These are phyloP conservation scores for Notamacropus eugenii DNA, from an alignment of 2,797 vertebrate species.

Conservation along the genomic window DNA sequence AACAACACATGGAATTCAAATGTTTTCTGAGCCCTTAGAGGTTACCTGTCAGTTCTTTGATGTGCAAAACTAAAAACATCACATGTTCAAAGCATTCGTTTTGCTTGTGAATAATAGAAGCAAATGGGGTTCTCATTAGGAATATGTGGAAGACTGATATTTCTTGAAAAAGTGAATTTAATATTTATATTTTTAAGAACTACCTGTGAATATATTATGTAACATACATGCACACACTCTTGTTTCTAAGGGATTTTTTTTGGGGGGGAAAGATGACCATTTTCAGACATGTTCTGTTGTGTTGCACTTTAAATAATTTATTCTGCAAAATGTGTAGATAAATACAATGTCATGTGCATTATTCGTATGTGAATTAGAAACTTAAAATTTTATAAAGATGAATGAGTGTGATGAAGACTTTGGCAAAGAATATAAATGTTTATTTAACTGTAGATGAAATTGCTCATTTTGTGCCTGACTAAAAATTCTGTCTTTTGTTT, in stretches of 20 bases:
- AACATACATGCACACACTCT: not conserved
- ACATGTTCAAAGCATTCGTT: slow-evolving; percentile 60
- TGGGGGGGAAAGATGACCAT: slow-evolving; percentile 76
- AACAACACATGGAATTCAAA: slow-evolving; percentile 48
- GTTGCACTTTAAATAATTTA: slow-evolving; percentile 86
- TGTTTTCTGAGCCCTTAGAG: slow-evolving; percentile 33
- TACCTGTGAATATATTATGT: slow-evolving; percentile 11
- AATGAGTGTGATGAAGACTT: slow-evolving; percentile 68
- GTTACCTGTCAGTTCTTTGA: slow-evolving; percentile 55
- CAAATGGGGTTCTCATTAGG: slow-evolving; percentile 53
- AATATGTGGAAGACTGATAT: slow-evolving; percentile 57
- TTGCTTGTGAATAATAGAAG: slow-evolving; percentile 43
- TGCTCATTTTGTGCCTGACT: not conserved
- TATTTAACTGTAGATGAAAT: slow-evolving; percentile 62
- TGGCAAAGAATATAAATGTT: slow-evolving; percentile 57
- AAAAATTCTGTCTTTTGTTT: not conserved
- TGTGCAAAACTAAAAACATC: slow-evolving; percentile 26
- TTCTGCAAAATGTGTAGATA: slow-evolving; percentile 83
- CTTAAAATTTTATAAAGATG: slow-evolving; percentile 71
- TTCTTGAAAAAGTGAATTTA: slow-evolving; percentile 57
- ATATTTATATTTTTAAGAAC: slow-evolving; percentile 25
- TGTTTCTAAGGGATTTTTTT: slow-evolving; percentile 48
- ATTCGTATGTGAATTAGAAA: slow-evolving; percentile 76
- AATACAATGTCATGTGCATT: slow-evolving; percentile 81
- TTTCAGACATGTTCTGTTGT: slow-evolving; percentile 81